Base-by-base conservation (phyloP, 2,113 vertebrate species). In the Sturnus vulgaris region DNA sequence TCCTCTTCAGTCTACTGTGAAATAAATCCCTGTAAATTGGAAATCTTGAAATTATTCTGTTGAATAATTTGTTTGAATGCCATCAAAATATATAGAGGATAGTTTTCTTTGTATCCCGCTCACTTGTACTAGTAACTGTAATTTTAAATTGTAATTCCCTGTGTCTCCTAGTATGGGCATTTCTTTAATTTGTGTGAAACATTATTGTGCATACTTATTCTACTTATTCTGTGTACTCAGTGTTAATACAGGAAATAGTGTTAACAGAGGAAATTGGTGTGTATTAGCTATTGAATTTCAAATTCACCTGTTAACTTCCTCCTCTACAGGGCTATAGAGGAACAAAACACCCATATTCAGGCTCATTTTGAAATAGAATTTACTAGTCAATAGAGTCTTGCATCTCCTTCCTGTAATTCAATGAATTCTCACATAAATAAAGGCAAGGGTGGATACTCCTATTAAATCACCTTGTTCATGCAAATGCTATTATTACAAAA, bases 251-350 rank as follows among this genome's bases (percentile, higher is more conserved):
- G 93, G 95, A 96, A 95, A 93, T 37, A 60, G n/a, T 3, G 6
- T 64, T 91, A 87, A 87, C 88, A 91, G 79, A 90, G 88, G 95
- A 96, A 96, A 96, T 96, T 71, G 85, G 42, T 21, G n/a, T 82
- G 63, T 33, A 30, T 93, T 88, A 93, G 85, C 63, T 93, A 57
- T 39, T 96, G 95, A 95, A 96, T 95, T 94, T 94, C 85, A 93
- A 93, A 94, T 91, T 95, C 31, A 60, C 31, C 46, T 31, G 35
- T 75, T 95, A 76, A 76, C 75, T 95, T 95, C 92, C 90, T 93
- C 60, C 47, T 66, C 57, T 92, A 91, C 81, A 92, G 80, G 78
- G 28, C 53, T 82, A 16, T 12, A 79, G 61, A 76, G 50, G n/a
- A 94, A 85, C 40, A 85, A 85, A 87, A 44, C 49, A 90, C 49